Evolutionary conservation across 2,113 vertebrate genomes (phyloP), one percentile per base, ranked within the genome.

Genomic region (Ameiurus melas): DNA sequence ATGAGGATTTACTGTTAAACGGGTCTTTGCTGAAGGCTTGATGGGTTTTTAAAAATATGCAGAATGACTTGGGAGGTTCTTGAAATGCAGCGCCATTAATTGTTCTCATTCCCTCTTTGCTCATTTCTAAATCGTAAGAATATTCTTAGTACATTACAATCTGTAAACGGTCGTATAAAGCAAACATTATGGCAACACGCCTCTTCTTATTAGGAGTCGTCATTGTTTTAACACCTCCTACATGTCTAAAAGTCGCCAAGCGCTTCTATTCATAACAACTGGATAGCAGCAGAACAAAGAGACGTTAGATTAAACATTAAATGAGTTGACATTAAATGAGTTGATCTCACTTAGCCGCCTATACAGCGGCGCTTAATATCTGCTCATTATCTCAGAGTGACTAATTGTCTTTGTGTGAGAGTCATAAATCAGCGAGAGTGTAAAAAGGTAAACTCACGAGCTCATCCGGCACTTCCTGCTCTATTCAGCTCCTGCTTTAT

Each of bases 261-360:
- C n/a, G 39, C 75, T n/a, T 53, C 77, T 79, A 79, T 79, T n/a
- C 70, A 39, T 39, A 39, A 39, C 8, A 16, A 73, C 33, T 73
- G 71, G 55, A 55, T 80, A 80, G n/a, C 51, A 51, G 78, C 51
- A 80, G 51, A 80, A 80, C 47, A 80, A 80, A n/a, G n/a, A 80
- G 47, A n/a, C 47, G 1, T 80, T 80, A 13, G 55, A 30, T 55
- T 55, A 78, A 78, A 77, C 14, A 27, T 51, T 51, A 51, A 51
- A 51, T 47, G 47, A 47, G 47, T 47, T 47, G 47, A 47, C 47
- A 9, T 47, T 47, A 47, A 47, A 47, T 17, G 51, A 30, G 78
- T 30, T 30, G n/a, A 19, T 30, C 14, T 55, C 14, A 80, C 47
- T 55, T 78, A 39, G 64, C 16, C 4, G 30, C 68, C 68, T 30